These are phyloP conservation scores for Netelia fuscicornis DNA, from an alignment of 2,888 invertebrate species.

Conservation along the genomic window DNA sequence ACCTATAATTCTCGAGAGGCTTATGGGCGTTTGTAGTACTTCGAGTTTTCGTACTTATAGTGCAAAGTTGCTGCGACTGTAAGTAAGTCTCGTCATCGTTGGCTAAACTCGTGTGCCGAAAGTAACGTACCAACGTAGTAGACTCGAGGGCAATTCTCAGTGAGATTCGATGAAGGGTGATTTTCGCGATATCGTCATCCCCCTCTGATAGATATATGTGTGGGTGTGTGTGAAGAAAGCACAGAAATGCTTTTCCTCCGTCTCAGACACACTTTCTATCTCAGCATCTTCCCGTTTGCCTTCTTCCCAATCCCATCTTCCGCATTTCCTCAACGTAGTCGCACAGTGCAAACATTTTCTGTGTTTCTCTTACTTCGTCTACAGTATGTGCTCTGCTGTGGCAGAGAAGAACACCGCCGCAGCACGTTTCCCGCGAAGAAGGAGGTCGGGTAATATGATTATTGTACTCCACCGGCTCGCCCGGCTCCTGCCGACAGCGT, in stretches of 20 bases:
- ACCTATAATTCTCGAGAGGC: too few species aligned
- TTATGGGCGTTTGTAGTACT: too few species aligned
- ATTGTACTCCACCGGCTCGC: slow-evolving; percentile 77
- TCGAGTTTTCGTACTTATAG: too few species aligned
- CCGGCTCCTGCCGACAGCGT: slow-evolving; percentile 69
- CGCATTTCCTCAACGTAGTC: slow-evolving; percentile 19
- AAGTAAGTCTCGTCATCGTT: too few species aligned
- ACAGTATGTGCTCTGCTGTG: background rate
- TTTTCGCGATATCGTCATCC: background rate
- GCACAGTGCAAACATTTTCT: slow-evolving; percentile 11
- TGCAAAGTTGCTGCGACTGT: too few species aligned
- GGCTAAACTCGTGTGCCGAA: too few species aligned
- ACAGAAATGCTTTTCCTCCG: slow-evolving; percentile 20
- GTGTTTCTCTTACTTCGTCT: slow-evolving; percentile 28
- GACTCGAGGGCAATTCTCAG: slow-evolving; percentile 33
- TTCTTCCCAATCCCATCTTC: slow-evolving; percentile 20
- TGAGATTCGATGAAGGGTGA: slow-evolving; percentile 21
- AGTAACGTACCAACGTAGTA: too few species aligned
- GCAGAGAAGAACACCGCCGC: slow-evolving; percentile 27
- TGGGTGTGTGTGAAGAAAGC: background rate
- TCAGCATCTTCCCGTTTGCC: background rate
- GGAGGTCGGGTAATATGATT: slow-evolving; percentile 76
- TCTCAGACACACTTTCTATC: background rate
- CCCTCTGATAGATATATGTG: background rate
- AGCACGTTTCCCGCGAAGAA: slow-evolving; percentile 55